Evolutionary conservation across 2,797 vertebrate genomes (phyloP).

Genomic region (Peromyscus aztecus): DNA sequence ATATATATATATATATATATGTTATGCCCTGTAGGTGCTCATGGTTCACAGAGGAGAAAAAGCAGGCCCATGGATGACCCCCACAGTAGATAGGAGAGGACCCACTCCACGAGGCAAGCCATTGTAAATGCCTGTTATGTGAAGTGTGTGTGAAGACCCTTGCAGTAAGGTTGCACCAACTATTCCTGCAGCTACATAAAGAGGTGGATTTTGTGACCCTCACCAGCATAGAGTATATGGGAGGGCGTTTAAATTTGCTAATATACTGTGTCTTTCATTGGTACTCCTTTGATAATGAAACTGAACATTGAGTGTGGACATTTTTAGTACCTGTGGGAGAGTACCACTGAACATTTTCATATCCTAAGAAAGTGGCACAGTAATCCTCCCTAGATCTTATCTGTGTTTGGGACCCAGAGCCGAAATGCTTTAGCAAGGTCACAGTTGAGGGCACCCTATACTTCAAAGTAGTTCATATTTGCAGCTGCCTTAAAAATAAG

Average conservation of each 20-base stretch:
- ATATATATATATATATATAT: no score
- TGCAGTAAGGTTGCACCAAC: not conserved
- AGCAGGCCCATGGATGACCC: not conserved
- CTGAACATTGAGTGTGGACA: constrained; percentile 40
- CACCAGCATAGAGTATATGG: not conserved
- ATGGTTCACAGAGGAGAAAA: not conserved
- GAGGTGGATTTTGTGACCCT: not conserved
- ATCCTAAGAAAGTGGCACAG: not conserved
- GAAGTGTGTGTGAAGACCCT: not conserved
- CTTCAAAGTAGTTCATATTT: constrained; percentile 19
- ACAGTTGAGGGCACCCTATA: not conserved
- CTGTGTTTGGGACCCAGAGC: not conserved
- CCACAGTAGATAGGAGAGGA: no score
- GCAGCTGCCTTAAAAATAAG: constrained; percentile 1
- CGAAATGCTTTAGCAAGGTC: not conserved
- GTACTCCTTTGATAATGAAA: constrained; percentile 29
- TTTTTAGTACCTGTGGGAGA: not conserved
- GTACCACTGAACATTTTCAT: not conserved
- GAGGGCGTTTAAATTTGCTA: not conserved
- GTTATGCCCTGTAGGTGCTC: not conserved
- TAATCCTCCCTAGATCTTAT: not conserved
- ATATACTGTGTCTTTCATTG: constrained; percentile 15
- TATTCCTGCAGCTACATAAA: not conserved
- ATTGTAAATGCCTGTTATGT: not conserved
- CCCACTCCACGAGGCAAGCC: not conserved